Base-by-base conservation (phyloP, 2,113 vertebrate genomes). In the Vulpes lagopus region DNA sequence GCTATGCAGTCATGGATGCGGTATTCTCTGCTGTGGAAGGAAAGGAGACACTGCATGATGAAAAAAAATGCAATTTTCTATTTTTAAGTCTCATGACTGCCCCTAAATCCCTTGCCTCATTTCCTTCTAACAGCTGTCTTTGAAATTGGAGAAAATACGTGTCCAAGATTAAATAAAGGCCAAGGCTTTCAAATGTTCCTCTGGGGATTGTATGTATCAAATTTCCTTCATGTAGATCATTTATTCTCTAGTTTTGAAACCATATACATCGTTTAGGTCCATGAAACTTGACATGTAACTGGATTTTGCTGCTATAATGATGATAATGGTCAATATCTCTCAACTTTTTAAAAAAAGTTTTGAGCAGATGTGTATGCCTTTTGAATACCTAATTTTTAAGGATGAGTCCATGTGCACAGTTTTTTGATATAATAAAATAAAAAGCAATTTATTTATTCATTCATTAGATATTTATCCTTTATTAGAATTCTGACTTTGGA, bases 121-220 rank as follows among this genome's bases (percentile, higher is more conserved):
- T 96, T 97, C 67, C 38, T 97, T 95, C 22, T 71, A 96, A 95
- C 55, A 96, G 79, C 83, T 96, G 35, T 69, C 25, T 74, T 94
- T 93, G 19, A 97, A 93, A 94, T 25, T 90, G 49, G 30, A 94
- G 95, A 81, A 91, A 92, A 86, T 83, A 71, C 38, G 12, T 94
- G 15, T 92, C 32, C 69, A 92, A 84, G 80, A 96, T 81, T 90
- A 90, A 97, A 94, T 78, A 76, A 94, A 90, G 51, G n/a, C 11
- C 57, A 76, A 51, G 35, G 9, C 79, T 84, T 94, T 92, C 62
- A 88, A 49, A 53, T 87, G 11, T 85, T 80, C n/a, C n/a, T 93
- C 57, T 74, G 30, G 60, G 73, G 91, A 81, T 71, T 81, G 5
- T 49, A 22, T 65, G 5, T 59, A 76, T 78, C 64, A 89, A 43